phyloP scores from a whole-genome alignment of 1,140 invertebrate species.

The Anadara kagoshimensis region DNA sequence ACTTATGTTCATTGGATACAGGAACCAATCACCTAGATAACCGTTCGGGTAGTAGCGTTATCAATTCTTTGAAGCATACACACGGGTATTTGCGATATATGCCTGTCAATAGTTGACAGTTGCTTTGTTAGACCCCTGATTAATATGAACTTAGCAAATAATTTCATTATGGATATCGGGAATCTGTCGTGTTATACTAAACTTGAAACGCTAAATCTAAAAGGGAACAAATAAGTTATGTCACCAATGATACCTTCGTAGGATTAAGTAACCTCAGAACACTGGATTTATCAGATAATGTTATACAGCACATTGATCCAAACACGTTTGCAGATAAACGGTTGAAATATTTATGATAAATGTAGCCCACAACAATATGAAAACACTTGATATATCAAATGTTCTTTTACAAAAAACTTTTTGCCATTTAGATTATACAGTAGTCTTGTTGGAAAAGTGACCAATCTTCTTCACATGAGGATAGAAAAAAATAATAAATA shows the following conservation, averaged over 20 bases:
- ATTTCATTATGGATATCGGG: slow-evolving; percentile 11
- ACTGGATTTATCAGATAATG: slow-evolving; percentile 24
- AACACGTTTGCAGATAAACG: background rate
- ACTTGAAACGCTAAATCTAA: slow-evolving; percentile 16
- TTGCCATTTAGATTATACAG: slow-evolving; percentile 4
- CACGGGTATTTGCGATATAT: no score
- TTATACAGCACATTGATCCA: slow-evolving; percentile 3
- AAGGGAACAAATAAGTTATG: slow-evolving; percentile 7
- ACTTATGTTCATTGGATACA: no score
- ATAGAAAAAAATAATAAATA: background rate
- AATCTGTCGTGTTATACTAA: slow-evolving; percentile 16
- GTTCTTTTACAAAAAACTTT: slow-evolving; percentile 2
- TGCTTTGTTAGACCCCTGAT: no score
- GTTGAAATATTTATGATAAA: background rate
- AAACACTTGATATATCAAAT: slow-evolving; percentile 18
- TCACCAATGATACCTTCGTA: slow-evolving; percentile 9
- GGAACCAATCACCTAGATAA: no score
- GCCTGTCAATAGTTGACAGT: no score
- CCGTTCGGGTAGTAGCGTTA: no score
- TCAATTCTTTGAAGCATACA: no score
- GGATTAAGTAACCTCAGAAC: slow-evolving; percentile 7
- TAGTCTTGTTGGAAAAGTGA: background rate
- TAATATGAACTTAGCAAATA: slow-evolving; percentile 4
- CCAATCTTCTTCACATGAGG: background rate
- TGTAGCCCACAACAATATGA: background rate